Evolutionary conservation across 2,113 vertebrate genomes (phyloP), one percentile per base, ranked within the genome.

Genomic region (Cyanistes caeruleus): DNA sequence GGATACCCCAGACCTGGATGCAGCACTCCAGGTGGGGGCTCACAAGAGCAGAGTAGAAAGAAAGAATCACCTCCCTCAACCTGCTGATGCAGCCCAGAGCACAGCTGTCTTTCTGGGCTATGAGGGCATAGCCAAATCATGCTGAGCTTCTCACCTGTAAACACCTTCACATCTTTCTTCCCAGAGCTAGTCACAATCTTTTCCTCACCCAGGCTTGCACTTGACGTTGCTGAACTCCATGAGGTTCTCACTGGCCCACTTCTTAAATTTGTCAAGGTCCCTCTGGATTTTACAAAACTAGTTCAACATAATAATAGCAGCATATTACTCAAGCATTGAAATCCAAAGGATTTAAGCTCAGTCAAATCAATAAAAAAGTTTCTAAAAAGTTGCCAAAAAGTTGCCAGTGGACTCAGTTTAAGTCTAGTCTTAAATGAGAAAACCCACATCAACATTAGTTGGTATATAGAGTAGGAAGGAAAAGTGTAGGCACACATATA

Each of bases 91-190:
- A 77, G 39, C 15, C 31, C 55, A 46, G 63, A 22, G 19, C 39
- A 59, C 0, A 1, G 9, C 0, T 31, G 37, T 11, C 27, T 77
- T 52, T 59, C 25, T 44, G 27, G 33, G 17, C 33, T 46, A 10
- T 13, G 33, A 44, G 31, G 6, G 2, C 20, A 10, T 4, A 51
- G 25, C 9, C 35, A 35, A 58, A 11, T 24, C 21, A 15, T 25
- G 25, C 3, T 68, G 37, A 31, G 1, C 27, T 76, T 43, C 31
- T 76, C 46, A 52, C 4, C 6, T 1, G 0, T 11, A 14, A 52
- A 15, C 11, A 31, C 9, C 31, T 15, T 31, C 22, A 15, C 4
- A 1, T 12, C 17, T 35, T 44, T 67, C 53, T 44, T 28, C 25
- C 37, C 5, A 44, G 37, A 25, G 22, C 17, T 52, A 52, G 9